phyloP scores from a whole-genome alignment of 2,113 vertebrate species.

The Thalassarche chlororhynchos region DNA sequence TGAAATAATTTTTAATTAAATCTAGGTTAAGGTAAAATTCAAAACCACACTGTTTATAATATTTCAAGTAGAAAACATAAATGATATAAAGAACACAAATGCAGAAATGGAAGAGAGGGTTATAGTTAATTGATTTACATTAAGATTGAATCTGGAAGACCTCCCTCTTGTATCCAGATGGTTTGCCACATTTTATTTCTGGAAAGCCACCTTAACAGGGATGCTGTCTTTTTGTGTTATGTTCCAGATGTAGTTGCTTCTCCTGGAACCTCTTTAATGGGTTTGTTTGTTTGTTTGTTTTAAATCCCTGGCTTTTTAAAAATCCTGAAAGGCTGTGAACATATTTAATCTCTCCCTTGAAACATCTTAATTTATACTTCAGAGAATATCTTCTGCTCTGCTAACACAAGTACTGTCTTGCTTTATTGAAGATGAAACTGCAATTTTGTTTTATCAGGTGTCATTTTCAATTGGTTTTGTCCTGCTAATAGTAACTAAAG shows the following conservation, averaged over 20 bases:
- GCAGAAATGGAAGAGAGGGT: background rate
- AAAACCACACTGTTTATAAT: background rate
- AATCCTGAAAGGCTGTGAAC: background rate
- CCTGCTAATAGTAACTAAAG: background rate
- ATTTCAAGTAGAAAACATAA: background rate
- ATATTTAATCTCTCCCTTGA: background rate
- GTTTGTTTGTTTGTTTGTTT: background rate
- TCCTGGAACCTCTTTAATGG: background rate
- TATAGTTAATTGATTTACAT: background rate
- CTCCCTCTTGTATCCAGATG: background rate
- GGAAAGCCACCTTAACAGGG: background rate
- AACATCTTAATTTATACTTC: background rate
- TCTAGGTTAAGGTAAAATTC: background rate
- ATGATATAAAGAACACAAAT: background rate
- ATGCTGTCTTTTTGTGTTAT: background rate
- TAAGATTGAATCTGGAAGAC: background rate
- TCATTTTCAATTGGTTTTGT: background rate
- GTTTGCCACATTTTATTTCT: slow-evolving; percentile 21
- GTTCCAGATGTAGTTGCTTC: background rate
- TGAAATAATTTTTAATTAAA: background rate
- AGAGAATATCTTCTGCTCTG: background rate
- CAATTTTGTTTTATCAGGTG: background rate
- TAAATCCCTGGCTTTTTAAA: background rate
- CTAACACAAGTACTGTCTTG: background rate
- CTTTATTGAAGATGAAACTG: background rate